Conservation (phyloP, 2,113 vertebrate species). For the Chionomys nivalis region DNA sequence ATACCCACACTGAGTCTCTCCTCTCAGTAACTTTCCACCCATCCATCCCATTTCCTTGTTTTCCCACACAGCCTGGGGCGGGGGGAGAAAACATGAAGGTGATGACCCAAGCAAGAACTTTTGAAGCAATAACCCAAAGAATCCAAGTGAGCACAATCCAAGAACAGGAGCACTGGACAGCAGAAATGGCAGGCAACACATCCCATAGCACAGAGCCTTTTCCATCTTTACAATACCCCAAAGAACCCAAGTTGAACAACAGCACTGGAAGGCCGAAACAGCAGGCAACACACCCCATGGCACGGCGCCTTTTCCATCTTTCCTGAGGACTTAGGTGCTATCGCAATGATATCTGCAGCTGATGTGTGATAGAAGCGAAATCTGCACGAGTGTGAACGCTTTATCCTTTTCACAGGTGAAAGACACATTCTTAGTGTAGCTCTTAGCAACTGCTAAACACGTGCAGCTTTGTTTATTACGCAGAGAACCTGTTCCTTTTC, state of each 20-base stretch:
- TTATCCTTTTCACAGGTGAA: neutral
- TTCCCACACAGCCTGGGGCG: neutral
- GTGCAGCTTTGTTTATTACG: neutral
- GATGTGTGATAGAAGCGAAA: neutral
- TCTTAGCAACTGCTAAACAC: neutral
- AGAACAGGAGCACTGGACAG: neutral
- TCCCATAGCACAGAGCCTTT: neutral
- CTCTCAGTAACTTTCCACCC: neutral
- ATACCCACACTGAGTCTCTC: neutral
- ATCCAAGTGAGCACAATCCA: neutral
- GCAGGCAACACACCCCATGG: neutral
- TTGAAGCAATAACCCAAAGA: neutral
- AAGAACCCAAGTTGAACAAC: neutral
- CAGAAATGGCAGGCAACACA: neutral
- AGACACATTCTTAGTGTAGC: neutral
- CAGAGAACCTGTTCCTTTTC: neutral
- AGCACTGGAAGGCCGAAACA: neutral
- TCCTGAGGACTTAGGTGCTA: neutral
- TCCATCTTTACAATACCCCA: neutral
- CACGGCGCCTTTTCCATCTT: neutral
- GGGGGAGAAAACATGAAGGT: neutral
- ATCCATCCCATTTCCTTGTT: neutral
- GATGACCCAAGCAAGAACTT: neutral
- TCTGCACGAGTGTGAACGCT: neutral
- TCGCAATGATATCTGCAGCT: neutral